Base-by-base conservation (phyloP, 2,113 vertebrate genomes). In the Pteruthius melanotis region DNA sequence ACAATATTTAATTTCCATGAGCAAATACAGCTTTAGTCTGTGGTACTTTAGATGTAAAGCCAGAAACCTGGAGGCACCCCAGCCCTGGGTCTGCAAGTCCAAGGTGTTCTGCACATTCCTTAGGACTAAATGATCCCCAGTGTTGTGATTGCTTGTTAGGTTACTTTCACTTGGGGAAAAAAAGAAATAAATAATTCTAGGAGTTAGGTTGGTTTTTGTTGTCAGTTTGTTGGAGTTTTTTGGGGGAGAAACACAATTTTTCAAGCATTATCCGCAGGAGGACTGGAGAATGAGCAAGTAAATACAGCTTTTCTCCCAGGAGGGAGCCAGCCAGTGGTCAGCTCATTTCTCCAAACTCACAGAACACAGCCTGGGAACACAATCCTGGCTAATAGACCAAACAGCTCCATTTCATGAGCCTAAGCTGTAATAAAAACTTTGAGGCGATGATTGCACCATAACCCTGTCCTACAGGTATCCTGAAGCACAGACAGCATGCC, bases 131-230 rank as follows among this genome's bases (percentile, higher is more conserved):
- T 2, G 9, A 45, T 27, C 28, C 19, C 14, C 21, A 17, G 14
- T 0, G 1, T 2, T 20, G 13, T 2, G 4, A 27, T 12, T 6
- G 1, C 31, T 49, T 14, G 2, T 15, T 19, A 17, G 19, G 12
- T n/a, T 63, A 42, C 13, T 33, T 65, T 30, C 16, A 31, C 5
- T 3, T 18, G 2, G 4, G 23, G 2, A 1, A 2, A 8, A 10
- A 17, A 37, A 52, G 2, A 14, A 37, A 35, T 3, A 6, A 21
- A 35, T 6, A 17, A 9, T 30, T 39, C 20, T 8, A 42, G 24
- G 11, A 22, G 13, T 45, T n/a, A 12, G 6, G 10, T 15, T 28
- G 9, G 5, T 5, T 52, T 57, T 28, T 8, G 9, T 11, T 23
- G 6, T 37, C 2, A 0, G 9, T 31, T 42, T 28, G 39, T 35